A percentile compares a stretch with the other conserved stretches of the same genome.
phyloP scores from a whole-genome alignment of 2,888 invertebrate species.

The Lepidocyrtinus sp. region DNA sequence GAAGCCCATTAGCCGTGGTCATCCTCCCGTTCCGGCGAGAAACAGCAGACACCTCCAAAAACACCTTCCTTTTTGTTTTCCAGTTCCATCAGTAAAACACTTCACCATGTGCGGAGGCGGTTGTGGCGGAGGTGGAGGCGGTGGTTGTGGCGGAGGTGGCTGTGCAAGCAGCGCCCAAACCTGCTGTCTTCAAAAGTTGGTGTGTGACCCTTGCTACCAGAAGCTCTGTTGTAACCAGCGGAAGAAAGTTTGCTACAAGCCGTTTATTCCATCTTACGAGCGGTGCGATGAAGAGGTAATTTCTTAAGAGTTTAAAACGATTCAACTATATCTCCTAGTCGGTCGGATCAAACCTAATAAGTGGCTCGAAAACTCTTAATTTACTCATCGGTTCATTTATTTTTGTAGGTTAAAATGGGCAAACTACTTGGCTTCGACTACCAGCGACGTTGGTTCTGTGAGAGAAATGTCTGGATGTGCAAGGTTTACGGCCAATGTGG shows the following conservation, averaged over 20 bases:
- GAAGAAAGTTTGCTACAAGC: slow-evolving; percentile 59
- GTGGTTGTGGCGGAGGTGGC: slow-evolving; percentile 25
- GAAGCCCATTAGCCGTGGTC: not conserved
- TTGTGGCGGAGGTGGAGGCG: not conserved
- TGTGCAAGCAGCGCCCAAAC: not conserved
- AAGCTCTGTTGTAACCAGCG: slow-evolving; percentile 68
- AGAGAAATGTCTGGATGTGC: slow-evolving; percentile 69
- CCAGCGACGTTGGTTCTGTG: slow-evolving; percentile 70
- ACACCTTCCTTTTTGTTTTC: not conserved
- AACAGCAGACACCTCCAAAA: not conserved
- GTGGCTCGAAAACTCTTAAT: no score
- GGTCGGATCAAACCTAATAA: no score
- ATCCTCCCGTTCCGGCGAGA: not conserved
- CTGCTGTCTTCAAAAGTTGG: slow-evolving; percentile 48
- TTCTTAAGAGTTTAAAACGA: not conserved
- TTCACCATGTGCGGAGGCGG: slow-evolving; percentile 47
- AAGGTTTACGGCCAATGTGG: slow-evolving; percentile 69
- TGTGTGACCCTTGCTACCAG: slow-evolving; percentile 66
- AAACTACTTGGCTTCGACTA: slow-evolving; percentile 69
- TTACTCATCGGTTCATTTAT: no score
- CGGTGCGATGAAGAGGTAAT: slow-evolving; percentile 53
- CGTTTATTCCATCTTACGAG: slow-evolving; percentile 63
- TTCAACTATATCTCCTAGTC: no score
- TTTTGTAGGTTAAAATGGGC: slow-evolving; percentile 67
- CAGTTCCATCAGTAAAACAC: not conserved